Conservation (phyloP, 2,113 vertebrate species). For the Cinclus mexicanus region DNA sequence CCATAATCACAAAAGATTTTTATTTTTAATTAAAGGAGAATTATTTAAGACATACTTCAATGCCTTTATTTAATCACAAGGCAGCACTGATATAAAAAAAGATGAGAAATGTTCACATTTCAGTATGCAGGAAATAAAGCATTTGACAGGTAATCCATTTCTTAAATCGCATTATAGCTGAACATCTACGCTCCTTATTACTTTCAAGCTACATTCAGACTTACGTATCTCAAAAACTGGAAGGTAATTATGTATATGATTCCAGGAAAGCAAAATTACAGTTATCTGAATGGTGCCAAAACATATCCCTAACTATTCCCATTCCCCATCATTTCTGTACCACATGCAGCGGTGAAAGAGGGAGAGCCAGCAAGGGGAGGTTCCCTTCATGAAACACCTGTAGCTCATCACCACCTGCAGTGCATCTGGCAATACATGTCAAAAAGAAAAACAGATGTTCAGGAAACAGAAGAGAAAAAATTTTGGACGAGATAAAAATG, state of each 20-base stretch:
- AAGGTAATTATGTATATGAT: background rate
- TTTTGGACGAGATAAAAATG: background rate
- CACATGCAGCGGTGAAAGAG: background rate
- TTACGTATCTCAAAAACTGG: background rate
- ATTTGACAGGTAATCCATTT: background rate
- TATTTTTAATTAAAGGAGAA: background rate
- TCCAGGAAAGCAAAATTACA: conserved; percentile 1
- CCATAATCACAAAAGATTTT: background rate
- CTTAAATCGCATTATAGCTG: background rate
- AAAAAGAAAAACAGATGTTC: background rate
- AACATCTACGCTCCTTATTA: background rate
- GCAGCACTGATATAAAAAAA: background rate
- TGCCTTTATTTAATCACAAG: background rate
- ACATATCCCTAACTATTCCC: background rate
- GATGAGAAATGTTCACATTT: background rate
- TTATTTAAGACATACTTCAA: background rate
- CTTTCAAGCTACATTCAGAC: background rate
- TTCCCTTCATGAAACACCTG: background rate
- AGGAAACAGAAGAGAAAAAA: background rate
- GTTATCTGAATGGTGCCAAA: background rate
- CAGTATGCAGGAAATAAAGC: background rate
- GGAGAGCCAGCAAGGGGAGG: background rate
- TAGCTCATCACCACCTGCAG: background rate
- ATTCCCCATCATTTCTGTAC: background rate
- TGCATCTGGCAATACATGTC: background rate